phyloP scores from a whole-genome alignment of 1,140 invertebrate species.

The Heliconius congener region DNA sequence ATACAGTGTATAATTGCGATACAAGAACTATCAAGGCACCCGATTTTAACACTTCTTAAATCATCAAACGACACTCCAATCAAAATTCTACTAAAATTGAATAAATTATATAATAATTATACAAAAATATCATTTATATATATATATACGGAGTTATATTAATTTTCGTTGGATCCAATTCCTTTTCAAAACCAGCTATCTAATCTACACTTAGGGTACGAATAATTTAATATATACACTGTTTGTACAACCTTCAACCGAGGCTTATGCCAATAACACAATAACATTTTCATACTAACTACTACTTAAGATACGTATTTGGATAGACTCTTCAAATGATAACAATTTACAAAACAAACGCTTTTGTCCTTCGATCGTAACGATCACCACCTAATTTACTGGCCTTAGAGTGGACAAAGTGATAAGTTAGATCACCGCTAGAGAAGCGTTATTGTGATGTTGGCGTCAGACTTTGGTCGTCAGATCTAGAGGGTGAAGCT shows the following conservation, averaged over 20 bases:
- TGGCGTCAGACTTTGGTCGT: conserved; percentile 83
- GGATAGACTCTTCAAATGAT: conserved; percentile 78
- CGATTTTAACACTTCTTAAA: conserved; percentile 60
- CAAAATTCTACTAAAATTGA: conserved; percentile 71
- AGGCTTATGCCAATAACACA: conserved; percentile 52
- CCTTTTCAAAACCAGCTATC: conserved; percentile 63
- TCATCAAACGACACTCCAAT: conserved; percentile 61
- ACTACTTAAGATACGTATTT: conserved; percentile 79
- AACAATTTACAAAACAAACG: conserved; percentile 69
- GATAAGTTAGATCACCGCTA: conserved; percentile 24
- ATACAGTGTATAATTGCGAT: conserved; percentile 21
- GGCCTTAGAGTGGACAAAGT: conserved; percentile 53
- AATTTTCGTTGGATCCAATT: conserved; percentile 56
- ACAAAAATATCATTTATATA: conserved; percentile 43
- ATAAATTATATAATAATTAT: conserved; percentile 73
- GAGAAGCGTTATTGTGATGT: conserved; percentile 20
- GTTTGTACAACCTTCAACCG: conserved; percentile 75
- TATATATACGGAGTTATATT: conserved; percentile 49
- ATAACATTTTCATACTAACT: conserved; percentile 64
- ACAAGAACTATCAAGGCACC: conserved; percentile 52
- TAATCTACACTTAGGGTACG: conserved; percentile 62
- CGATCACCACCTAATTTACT: conserved; percentile 76
- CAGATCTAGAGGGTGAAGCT: conserved; percentile 84
- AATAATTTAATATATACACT: conserved; percentile 80
- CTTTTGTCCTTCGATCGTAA: conserved; percentile 54